These are phyloP conservation scores for Acanthoscelides obtectus DNA, from an alignment of 2,888 invertebrate genomes.

Conservation along the genomic window DNA sequence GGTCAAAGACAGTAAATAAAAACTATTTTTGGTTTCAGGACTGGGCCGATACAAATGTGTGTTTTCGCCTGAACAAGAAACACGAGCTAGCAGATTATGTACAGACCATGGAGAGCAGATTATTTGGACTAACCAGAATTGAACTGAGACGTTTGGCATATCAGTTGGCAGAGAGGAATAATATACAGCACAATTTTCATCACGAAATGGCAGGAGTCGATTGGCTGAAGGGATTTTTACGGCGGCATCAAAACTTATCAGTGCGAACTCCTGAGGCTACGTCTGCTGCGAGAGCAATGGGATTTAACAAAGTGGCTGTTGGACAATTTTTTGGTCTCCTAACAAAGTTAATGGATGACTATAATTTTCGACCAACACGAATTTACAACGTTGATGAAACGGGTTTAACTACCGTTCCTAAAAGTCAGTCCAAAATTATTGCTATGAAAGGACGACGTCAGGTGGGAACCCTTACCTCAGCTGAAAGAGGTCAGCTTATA, in stretches of 20 bases:
- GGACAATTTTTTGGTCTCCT: neutral
- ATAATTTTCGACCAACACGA: neutral
- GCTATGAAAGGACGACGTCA: constrained; percentile 9
- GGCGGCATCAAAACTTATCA: neutral
- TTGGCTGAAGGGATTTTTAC: neutral
- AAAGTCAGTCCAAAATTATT: constrained; percentile 9
- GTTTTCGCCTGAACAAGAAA: too few species aligned
- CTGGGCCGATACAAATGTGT: too few species aligned
- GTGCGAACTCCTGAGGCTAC: neutral
- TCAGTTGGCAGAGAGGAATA: neutral
- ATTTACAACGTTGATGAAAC: constrained; percentile 10
- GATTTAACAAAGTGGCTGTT: neutral
- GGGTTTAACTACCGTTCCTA: constrained; percentile 6
- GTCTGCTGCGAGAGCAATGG: neutral
- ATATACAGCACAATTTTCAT: neutral
- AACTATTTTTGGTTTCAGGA: too few species aligned
- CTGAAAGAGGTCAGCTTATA: constrained; percentile 9
- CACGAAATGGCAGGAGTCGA: neutral
- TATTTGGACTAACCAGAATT: too few species aligned
- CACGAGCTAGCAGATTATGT: too few species aligned
- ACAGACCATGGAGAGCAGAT: too few species aligned
- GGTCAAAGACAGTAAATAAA: too few species aligned
- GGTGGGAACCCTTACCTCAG: constrained; percentile 10
- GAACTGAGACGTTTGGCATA: neutral
- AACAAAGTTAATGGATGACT: neutral